Percentiles rank a stretch among this genome's conserved stretches.
Conservation (phyloP, 2,113 vertebrate genomes). For the Zosterops lateralis region DNA sequence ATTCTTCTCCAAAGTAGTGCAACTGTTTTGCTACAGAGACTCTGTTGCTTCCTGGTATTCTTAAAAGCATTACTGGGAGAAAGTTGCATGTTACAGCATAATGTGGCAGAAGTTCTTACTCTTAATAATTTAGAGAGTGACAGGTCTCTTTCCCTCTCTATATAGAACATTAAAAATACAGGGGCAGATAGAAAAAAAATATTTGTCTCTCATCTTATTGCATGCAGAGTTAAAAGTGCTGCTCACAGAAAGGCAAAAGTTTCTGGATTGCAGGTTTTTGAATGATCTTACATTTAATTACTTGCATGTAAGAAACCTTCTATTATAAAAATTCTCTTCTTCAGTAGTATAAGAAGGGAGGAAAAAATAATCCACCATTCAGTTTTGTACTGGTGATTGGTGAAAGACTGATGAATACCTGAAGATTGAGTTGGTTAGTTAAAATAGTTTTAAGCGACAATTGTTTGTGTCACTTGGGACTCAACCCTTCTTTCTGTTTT, state of each 20-base stretch:
- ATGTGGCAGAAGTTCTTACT: not conserved
- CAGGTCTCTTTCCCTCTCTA: not conserved
- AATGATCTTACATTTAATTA: not conserved
- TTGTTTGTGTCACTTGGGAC: not conserved
- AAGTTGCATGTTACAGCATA: not conserved
- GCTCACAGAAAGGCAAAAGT: not conserved
- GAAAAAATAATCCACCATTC: not conserved
- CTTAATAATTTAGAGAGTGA: not conserved
- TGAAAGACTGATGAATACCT: not conserved
- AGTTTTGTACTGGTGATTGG: not conserved
- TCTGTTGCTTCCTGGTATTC: not conserved
- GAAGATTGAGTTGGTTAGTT: not conserved
- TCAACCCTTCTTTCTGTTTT: not conserved
- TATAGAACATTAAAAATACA: not conserved
- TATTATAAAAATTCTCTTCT: not conserved
- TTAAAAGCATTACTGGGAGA: not conserved
- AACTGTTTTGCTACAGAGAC: not conserved
- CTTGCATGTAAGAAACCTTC: not conserved
- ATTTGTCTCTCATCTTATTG: not conserved
- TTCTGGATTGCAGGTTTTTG: not conserved
- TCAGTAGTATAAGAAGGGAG: accelerated
- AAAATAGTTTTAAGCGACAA: not conserved
- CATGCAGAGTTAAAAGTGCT: not conserved
- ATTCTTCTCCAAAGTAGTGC: not conserved
- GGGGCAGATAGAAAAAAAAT: not conserved